Conservation (phyloP, 1,140 invertebrate species). For the Lepidotrigona ventralis region DNA sequence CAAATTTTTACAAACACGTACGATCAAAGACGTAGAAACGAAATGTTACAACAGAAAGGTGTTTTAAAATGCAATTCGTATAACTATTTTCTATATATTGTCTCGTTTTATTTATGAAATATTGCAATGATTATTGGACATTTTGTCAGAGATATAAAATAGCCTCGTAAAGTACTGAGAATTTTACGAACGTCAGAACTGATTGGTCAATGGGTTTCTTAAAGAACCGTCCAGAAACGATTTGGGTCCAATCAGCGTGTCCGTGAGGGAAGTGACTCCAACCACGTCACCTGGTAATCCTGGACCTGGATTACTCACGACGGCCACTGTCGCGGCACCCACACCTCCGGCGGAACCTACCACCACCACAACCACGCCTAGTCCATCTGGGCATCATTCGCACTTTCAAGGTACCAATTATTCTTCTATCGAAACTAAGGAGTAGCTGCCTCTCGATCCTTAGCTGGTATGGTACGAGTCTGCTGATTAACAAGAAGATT, state of each 20-base stretch:
- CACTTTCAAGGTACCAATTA: constrained; percentile 75
- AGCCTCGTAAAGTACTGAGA: too few relatives aligned
- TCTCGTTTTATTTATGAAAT: too few relatives aligned
- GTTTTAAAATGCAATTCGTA: too few relatives aligned
- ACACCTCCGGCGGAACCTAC: constrained; percentile 72
- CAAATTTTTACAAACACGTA: too few relatives aligned
- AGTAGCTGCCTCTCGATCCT: not conserved
- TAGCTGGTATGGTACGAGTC: not conserved
- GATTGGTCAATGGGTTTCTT: constrained; percentile 13
- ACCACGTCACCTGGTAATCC: constrained; percentile 73
- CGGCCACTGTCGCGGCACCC: constrained; percentile 71
- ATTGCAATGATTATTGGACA: too few relatives aligned
- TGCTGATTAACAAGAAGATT: too few relatives aligned
- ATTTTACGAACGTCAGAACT: not conserved
- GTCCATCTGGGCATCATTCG: constrained; percentile 74
- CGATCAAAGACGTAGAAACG: too few relatives aligned
- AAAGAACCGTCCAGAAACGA: constrained; percentile 76
- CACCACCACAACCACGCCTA: constrained; percentile 68
- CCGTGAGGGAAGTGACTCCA: constrained; percentile 74
- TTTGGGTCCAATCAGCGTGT: constrained; percentile 75
- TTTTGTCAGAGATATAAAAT: too few relatives aligned
- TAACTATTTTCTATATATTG: too few relatives aligned
- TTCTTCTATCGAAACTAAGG: not conserved
- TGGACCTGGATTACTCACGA: constrained; percentile 76
- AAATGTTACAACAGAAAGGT: too few relatives aligned